Evolutionary conservation across 2,888 invertebrate genomes (phyloP).

Genomic region (Dexiosoma caninum): DNA sequence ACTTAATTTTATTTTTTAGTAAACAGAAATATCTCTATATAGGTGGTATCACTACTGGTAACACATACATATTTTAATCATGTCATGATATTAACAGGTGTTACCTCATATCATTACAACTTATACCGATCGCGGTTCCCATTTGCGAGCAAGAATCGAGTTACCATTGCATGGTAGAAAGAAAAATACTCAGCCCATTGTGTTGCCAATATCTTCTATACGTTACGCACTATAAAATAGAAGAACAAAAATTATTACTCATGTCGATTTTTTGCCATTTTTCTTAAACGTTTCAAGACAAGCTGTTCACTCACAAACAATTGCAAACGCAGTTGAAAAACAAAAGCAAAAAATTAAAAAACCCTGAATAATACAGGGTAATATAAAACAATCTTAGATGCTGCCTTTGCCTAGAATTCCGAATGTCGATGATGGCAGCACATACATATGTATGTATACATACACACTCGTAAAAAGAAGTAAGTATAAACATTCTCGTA

Average conservation of each 20-base stretch:
- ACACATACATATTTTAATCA: too few species aligned
- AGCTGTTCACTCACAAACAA: neutral
- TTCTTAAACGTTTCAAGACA: neutral
- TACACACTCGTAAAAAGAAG: too few species aligned
- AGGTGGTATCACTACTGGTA: too few species aligned
- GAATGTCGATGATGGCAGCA: constrained; percentile 5
- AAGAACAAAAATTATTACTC: constrained; percentile 50
- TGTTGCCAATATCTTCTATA: neutral
- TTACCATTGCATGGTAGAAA: too few species aligned
- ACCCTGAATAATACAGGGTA: neutral
- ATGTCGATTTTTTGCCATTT: constrained; percentile 1
- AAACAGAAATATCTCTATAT: too few species aligned
- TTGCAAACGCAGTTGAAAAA: neutral
- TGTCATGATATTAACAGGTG: too few species aligned
- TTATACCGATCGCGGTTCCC: too few species aligned
- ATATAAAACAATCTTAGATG: constrained; percentile 42
- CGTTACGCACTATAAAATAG: constrained; percentile 58
- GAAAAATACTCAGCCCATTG: constrained; percentile 2
- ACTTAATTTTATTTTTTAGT: too few species aligned
- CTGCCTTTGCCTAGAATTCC: constrained; percentile 36
- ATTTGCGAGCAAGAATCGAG: too few species aligned
- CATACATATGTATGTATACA: too few species aligned
- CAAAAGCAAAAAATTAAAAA: neutral
- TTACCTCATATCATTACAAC: too few species aligned
- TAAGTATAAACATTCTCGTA: too few species aligned